phyloP scores from a whole-genome alignment of 2,888 invertebrate species.

The Cantharis nigra region DNA sequence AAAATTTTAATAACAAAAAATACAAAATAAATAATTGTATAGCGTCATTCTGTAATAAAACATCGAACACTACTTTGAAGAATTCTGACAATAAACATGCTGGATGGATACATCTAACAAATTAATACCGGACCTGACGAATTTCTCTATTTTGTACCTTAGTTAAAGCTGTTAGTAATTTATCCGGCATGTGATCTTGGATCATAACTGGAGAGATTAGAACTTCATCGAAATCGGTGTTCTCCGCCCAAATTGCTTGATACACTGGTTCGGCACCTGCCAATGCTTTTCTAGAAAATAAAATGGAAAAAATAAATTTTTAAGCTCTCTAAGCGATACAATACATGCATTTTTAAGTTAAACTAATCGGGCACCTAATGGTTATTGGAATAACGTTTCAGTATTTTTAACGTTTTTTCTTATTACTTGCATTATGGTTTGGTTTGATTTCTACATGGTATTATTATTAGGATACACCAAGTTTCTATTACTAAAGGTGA shows the following conservation, averaged over 20 bases:
- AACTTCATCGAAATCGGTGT: constrained; percentile 84
- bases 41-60: not conserved
- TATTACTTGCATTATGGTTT: not conserved
- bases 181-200: constrained; percentile 90
- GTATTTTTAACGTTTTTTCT: not conserved
- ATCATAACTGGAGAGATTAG: constrained; percentile 88
- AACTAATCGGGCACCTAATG: not conserved
- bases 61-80: not conserved
- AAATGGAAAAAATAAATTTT: constrained; percentile 7
- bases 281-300: constrained; percentile 64
- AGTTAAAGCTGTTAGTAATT: constrained; percentile 79
- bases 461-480: not conserved
- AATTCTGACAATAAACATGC: not conserved
- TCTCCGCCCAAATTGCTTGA: constrained; percentile 86
- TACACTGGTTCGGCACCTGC: constrained; percentile 78
- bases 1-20: not conserved
- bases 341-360: not conserved
- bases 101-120: constrained; percentile 6
- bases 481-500: not conserved
- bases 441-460: not conserved
- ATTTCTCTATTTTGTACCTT: constrained; percentile 64
- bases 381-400: not conserved
- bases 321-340: not conserved
- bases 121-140: not conserved
- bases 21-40: constrained; percentile 2